Base-by-base conservation (phyloP, 2,888 invertebrate genomes). In the Pandemis cinnamomeana region DNA sequence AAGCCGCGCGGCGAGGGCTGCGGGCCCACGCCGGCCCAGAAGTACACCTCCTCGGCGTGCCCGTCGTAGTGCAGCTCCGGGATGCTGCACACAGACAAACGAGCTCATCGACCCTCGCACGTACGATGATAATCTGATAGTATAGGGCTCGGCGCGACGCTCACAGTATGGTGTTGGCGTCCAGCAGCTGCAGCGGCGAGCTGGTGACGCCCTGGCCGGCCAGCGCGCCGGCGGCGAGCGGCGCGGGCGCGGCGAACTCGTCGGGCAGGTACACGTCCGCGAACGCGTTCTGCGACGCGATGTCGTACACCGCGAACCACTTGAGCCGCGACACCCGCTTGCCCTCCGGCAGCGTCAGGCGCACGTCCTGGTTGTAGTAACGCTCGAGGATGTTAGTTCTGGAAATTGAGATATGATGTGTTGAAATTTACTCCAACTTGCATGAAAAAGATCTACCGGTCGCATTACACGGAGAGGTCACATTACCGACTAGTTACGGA, bases 191-290 rank as follows among this genome's bases (percentile, higher is more conserved):
- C 15, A 98, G 95, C 0, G 96, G 95, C 67, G 95, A 96, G 67
- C 97, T 97, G 78, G 95, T 95, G 6, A 97, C 96, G 8, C 95
- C 95, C 13, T 81, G 66, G 46, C 89, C 89, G 6, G 88, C 84
- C 11, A 93, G 83, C 15, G 89, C 85, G 95, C 7, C 91, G 55
- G 88, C 87, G 63, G 93, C 91, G 80, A 97, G 96, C 0, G 96
- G 95, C 7, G 96, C 94, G 0, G 98, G 98, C 13, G 98, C 96
- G 84, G 98, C 97, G 88, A 98, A 98, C 79, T 97, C 98, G 84
- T 98, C 98, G 0, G 98, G 98, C 80, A 98, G 96, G 86, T 96
- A 97, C 70, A 98, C 97, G 87, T 98, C 98, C 0, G 97, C 98
- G 87, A 98, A 98, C 55, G 97, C 96, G 87, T 97, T 98, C 95